Conservation (phyloP, 2,888 invertebrate genomes). For the Spatulosminthurus flaviceps region DNA sequence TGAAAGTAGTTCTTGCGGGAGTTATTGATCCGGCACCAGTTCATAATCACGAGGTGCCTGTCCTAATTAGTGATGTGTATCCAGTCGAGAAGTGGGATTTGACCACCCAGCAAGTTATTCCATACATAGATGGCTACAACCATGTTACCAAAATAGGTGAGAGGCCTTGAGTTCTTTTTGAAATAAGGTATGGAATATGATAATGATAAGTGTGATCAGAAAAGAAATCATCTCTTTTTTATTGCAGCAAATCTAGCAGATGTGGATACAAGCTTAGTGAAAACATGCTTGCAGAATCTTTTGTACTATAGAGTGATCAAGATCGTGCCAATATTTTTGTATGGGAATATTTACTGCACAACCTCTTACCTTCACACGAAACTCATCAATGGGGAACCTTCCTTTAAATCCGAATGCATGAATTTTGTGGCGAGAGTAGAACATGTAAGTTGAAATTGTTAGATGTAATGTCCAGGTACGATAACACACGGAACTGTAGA, state of each 20-base stretch:
- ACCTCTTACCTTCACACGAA: slow-evolving; percentile 72
- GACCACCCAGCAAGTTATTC: slow-evolving; percentile 89
- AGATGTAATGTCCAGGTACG: no score
- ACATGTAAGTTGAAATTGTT: slow-evolving; percentile 67
- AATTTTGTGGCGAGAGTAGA: slow-evolving; percentile 75
- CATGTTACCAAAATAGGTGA: slow-evolving; percentile 82
- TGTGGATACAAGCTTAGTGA: slow-evolving; percentile 92
- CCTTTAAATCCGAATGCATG: slow-evolving; percentile 78
- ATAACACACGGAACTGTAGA: no score
- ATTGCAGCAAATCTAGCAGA: slow-evolving; percentile 75
- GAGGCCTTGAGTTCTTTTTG: neutral
- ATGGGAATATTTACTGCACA: slow-evolving; percentile 84
- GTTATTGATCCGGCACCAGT: slow-evolving; percentile 80
- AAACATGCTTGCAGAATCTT: slow-evolving; percentile 92
- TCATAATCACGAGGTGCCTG: slow-evolving; percentile 89
- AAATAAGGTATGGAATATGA: neutral
- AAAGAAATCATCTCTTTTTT: no score
- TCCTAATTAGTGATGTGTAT: slow-evolving; percentile 76
- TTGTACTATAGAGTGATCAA: slow-evolving; percentile 79
- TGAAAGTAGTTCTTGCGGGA: slow-evolving; percentile 85
- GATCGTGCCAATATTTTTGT: slow-evolving; percentile 82
- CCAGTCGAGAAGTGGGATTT: slow-evolving; percentile 85
- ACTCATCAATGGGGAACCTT: slow-evolving; percentile 73
- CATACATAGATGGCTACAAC: slow-evolving; percentile 91
- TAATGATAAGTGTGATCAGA: neutral